phyloP scores from a whole-genome alignment of 1,140 invertebrate species.

The Micrasema minimum region DNA sequence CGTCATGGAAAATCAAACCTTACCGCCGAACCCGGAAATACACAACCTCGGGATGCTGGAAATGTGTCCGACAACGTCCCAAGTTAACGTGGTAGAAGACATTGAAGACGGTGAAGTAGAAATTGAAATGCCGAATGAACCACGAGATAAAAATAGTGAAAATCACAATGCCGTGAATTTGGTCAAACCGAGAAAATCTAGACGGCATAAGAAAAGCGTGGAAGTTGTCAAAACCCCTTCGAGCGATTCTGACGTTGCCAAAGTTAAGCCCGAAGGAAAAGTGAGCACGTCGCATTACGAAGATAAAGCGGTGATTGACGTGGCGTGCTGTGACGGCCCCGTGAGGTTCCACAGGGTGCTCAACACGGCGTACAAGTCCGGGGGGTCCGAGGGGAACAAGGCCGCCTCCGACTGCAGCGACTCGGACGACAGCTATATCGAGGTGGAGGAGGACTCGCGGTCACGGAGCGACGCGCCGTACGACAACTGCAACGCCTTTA shows the following conservation, averaged over 20 bases:
- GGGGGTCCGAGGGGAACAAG: constrained; percentile 46
- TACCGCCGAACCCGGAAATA: not conserved
- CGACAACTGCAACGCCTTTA: constrained; percentile 58
- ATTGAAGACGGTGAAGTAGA: not conserved
- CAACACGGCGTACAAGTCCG: constrained; percentile 76
- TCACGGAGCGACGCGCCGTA: constrained; percentile 49
- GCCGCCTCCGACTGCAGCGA: constrained; percentile 55
- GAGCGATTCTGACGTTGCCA: constrained; percentile 10
- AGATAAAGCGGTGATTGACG: constrained; percentile 73
- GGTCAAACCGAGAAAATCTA: constrained; percentile 16
- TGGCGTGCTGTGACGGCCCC: constrained; percentile 89
- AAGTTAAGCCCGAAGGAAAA: constrained; percentile 56
- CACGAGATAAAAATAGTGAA: not conserved
- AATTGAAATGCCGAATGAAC: not conserved
- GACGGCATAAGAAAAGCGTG: constrained; percentile 13
- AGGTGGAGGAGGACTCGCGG: constrained; percentile 48
- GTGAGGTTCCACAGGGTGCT: constrained; percentile 83
- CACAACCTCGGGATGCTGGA: not conserved
- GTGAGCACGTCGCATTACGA: not conserved
- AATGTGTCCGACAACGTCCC: constrained; percentile 3
- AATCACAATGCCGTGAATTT: constrained; percentile 14
- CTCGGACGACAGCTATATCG: constrained; percentile 56
- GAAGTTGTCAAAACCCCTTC: constrained; percentile 25
- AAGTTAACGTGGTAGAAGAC: not conserved
- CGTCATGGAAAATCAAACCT: not conserved